These are phyloP conservation scores for Arizona elegans DNA, from an alignment of 2,113 vertebrate species.

Conservation along the genomic window DNA sequence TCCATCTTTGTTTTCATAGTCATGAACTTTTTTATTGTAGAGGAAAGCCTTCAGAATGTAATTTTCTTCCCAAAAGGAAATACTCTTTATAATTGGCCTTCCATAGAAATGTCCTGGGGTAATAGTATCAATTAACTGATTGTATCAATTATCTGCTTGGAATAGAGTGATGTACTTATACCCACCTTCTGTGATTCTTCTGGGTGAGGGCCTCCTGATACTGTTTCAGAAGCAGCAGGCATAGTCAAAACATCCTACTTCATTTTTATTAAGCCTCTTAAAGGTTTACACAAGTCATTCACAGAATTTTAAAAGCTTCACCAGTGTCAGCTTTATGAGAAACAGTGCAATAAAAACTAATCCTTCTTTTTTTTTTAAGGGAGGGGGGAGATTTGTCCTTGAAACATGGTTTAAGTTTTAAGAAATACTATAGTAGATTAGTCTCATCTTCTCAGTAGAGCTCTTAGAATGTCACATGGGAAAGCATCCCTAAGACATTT, in stretches of 20 bases:
- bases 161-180: background rate
- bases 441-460: conserved; percentile 38
- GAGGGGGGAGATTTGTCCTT: conserved; percentile 34
- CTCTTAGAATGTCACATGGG: conserved; percentile 38
- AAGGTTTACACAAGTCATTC: background rate
- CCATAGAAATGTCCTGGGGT: background rate
- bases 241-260: conserved; percentile 30
- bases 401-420: conserved; percentile 48
- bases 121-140: background rate
- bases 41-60: background rate
- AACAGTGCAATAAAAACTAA: conserved; percentile 41
- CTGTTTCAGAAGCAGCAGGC: background rate
- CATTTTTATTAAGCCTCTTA: conserved; percentile 37
- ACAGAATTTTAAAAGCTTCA: conserved; percentile 26
- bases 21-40: background rate
- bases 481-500: conserved; percentile 50
- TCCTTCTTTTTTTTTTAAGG: background rate
- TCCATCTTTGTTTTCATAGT: background rate
- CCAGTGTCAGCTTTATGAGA: conserved; percentile 23
- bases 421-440: conserved; percentile 48
- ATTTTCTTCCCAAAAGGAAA: background rate
- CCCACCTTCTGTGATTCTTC: background rate
- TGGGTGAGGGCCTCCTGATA: background rate
- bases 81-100: background rate
- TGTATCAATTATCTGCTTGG: background rate